A percentile compares a stretch with the other conserved stretches of the same genome.
Conservation (phyloP, 2,888 invertebrate genomes). For the Dascillus cervinus region DNA sequence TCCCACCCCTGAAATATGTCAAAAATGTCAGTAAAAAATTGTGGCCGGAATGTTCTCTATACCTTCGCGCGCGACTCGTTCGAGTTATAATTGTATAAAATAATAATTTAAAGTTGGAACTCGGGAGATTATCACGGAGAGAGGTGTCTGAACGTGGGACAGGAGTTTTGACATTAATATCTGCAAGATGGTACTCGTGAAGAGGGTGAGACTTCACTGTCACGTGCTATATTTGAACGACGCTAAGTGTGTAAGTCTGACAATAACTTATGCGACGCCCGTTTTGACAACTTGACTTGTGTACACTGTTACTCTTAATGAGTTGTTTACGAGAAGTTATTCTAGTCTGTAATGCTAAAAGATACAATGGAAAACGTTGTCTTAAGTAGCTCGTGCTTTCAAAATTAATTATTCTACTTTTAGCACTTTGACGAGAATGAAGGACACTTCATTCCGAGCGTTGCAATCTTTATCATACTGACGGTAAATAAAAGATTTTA, state of each 20-base stretch:
- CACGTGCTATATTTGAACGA: constrained; percentile 19
- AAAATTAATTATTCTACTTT: constrained; percentile 17
- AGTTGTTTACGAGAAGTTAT: constrained; percentile 22
- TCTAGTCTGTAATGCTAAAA: constrained; percentile 21
- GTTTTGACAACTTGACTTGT: constrained; percentile 24
- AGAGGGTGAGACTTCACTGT: constrained; percentile 17
- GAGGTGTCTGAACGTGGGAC: too few relatives aligned
- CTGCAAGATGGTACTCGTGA: constrained; percentile 14
- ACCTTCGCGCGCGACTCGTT: too few relatives aligned
- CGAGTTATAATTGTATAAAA: too few relatives aligned
- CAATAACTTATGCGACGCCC: constrained; percentile 20
- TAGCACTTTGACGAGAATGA: too few relatives aligned
- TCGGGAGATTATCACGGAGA: too few relatives aligned
- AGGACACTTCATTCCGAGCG: too few relatives aligned
- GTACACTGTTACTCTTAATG: constrained; percentile 22
- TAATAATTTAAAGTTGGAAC: too few relatives aligned
- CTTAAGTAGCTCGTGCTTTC: constrained; percentile 14
- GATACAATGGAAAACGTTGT: constrained; percentile 18
- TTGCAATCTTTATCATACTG: too few relatives aligned
- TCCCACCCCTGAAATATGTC: too few relatives aligned
- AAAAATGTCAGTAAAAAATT: too few relatives aligned
- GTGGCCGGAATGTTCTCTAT: too few relatives aligned
- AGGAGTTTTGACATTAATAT: constrained; percentile 19
- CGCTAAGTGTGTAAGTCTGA: constrained; percentile 17
- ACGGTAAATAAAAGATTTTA: too few relatives aligned